phyloP scores from a whole-genome alignment of 1,140 invertebrate genomes.

The Helicorthomorpha holstii region DNA sequence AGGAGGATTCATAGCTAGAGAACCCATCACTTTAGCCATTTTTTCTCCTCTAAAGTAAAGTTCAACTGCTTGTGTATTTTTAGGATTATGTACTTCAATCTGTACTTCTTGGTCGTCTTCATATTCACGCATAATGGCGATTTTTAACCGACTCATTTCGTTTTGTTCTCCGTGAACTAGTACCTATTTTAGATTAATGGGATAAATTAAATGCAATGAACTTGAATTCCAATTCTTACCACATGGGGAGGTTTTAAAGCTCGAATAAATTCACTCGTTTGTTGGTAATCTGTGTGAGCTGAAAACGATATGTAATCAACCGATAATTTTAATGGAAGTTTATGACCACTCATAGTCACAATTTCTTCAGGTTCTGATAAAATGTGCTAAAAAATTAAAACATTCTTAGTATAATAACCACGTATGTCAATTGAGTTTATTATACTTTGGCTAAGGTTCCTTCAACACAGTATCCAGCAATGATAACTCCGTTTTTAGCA shows the following conservation, averaged over 20 bases:
- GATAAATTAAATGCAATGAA: background rate
- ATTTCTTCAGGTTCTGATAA: conserved; percentile 97
- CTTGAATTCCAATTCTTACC: conserved; percentile 30
- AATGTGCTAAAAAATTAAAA: conserved; percentile 40
- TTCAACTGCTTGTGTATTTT: conserved; percentile 84
- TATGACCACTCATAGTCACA: conserved; percentile 83
- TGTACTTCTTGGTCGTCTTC: conserved; percentile 69
- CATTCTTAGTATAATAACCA: too few relatives aligned
- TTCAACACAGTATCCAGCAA: conserved; percentile 98
- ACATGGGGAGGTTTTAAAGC: conserved; percentile 88
- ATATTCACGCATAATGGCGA: conserved; percentile 85
- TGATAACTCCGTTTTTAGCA: conserved; percentile 93
- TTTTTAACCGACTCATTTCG: conserved; percentile 92
- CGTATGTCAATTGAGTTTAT: too few relatives aligned
- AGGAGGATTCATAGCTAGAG: conserved; percentile 64
- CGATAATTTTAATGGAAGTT: conserved; percentile 88
- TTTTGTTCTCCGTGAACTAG: conserved; percentile 97
- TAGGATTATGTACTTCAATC: conserved; percentile 89
- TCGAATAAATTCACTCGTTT: conserved; percentile 94
- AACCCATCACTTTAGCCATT: conserved; percentile 93
- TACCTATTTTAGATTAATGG: conserved; percentile 32
- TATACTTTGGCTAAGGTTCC: conserved; percentile 81
- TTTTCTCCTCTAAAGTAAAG: conserved; percentile 93
- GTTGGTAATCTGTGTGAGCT: conserved; percentile 97
- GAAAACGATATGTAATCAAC: conserved; percentile 99